Percentiles rank a stretch among this genome's conserved stretches.
Evolutionary conservation across 2,888 invertebrate species (phyloP).

Genomic region (Nezara viridula): DNA sequence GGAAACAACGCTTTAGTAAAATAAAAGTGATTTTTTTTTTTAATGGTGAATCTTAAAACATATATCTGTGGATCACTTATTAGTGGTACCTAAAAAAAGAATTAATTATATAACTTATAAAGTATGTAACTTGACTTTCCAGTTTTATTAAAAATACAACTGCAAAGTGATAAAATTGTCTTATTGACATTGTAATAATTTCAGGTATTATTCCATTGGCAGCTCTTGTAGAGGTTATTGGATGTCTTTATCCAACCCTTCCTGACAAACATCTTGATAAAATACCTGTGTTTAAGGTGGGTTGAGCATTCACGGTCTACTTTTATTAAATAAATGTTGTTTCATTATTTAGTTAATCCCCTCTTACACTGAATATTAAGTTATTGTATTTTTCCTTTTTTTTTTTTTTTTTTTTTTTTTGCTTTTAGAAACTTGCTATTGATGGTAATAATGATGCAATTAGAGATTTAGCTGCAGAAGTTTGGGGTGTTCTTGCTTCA

Average conservation of each 20-base stretch:
- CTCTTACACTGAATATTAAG: neutral
- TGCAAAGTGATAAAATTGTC: neutral
- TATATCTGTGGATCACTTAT: no score
- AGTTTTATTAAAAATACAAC: neutral
- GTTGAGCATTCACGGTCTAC: neutral
- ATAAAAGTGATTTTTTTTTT: no score
- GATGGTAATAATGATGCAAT: conserved; percentile 54
- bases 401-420: conserved; percentile 16
- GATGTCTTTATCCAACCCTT: conserved; percentile 81
- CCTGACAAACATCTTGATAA: conserved; percentile 80
- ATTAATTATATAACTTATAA: no score
- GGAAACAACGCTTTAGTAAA: no score
- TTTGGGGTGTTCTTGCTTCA: conserved; percentile 56
- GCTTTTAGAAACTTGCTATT: conserved; percentile 52
- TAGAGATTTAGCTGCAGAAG: conserved; percentile 59
- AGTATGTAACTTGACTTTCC: no score
- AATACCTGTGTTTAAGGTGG: conserved; percentile 49
- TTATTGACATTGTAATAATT: conserved; percentile 62
- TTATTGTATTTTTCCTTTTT: neutral
- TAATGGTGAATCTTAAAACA: no score
- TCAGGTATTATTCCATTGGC: conserved; percentile 77
- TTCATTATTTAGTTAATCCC: neutral
- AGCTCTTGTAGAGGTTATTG: conserved; percentile 87
- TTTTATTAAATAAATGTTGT: neutral
- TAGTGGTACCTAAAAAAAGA: no score